These are phyloP conservation scores for Axis porcinus DNA, from an alignment of 2,113 vertebrate species.

Conservation along the genomic window DNA sequence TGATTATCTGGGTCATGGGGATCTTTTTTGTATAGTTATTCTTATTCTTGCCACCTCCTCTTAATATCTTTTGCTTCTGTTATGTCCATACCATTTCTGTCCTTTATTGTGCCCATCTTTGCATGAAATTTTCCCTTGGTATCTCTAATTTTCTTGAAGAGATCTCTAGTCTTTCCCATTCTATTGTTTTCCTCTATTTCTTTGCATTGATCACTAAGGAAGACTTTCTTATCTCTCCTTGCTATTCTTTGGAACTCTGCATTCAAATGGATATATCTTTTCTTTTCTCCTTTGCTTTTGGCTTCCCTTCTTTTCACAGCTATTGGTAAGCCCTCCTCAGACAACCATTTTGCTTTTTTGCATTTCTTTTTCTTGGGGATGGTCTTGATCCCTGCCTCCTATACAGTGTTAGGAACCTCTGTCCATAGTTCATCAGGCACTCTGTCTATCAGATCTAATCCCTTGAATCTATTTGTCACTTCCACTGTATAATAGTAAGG, in stretches of 20 bases:
- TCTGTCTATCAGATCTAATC: background rate
- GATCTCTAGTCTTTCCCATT: background rate
- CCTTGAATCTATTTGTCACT: background rate
- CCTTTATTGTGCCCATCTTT: background rate
- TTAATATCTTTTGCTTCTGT: background rate
- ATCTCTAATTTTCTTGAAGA: background rate
- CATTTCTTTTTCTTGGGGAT: background rate
- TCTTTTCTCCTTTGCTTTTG: background rate
- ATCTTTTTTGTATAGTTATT: background rate
- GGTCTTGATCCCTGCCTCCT: no score
- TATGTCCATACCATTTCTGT: background rate
- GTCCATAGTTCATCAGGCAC: background rate
- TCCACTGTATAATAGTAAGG: background rate
- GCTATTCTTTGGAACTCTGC: background rate
- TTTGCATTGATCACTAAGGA: background rate
- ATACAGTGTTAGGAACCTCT: no score
- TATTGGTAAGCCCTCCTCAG: background rate
- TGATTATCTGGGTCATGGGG: background rate
- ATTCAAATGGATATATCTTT: background rate
- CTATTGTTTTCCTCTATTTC: background rate
- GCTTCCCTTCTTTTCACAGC: background rate
- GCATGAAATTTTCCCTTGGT: background rate
- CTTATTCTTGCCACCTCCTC: background rate
- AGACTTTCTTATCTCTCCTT: background rate
- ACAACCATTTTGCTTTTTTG: background rate